Conservation (phyloP, 53 echinoderm and acorn worm species). For the Paelopatides confundens region DNA sequence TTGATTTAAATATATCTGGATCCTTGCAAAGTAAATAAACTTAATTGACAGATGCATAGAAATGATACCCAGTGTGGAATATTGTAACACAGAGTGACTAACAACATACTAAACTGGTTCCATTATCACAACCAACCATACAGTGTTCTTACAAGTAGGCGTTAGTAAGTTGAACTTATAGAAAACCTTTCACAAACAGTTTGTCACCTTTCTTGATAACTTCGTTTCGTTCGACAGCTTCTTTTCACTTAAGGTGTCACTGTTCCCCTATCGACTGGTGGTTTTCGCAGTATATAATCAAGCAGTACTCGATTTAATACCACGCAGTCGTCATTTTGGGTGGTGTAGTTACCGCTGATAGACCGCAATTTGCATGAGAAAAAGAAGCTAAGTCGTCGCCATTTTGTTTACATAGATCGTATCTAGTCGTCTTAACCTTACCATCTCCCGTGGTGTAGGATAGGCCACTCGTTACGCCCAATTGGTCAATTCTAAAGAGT, state of each 20-base stretch:
- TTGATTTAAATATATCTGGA: neutral
- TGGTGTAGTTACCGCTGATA: neutral
- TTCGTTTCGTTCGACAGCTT: slow-evolving; percentile 35
- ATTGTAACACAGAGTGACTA: slow-evolving; percentile 12
- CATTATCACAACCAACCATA: neutral
- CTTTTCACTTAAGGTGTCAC: slow-evolving; percentile 16
- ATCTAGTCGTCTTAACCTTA: neutral
- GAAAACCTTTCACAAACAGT: neutral
- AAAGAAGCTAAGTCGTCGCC: slow-evolving; percentile 10
- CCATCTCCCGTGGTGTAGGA: slow-evolving; percentile 24
- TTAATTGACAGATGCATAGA: slow-evolving; percentile 9
- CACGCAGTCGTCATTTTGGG: neutral
- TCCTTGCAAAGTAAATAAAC: neutral
- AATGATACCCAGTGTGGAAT: neutral
- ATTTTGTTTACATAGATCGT: slow-evolving; percentile 37
- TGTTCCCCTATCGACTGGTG: slow-evolving; percentile 23
- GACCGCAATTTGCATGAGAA: slow-evolving; percentile 39
- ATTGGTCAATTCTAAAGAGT: slow-evolving; percentile 27
- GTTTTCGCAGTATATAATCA: slow-evolving; percentile 19
- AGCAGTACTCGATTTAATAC: neutral
- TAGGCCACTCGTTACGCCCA: slow-evolving; percentile 45
- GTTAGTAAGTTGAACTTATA: neutral
- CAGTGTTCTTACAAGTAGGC: neutral
- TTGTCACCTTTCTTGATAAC: slow-evolving; percentile 20
- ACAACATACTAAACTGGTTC: neutral